Conservation (phyloP, 1,140 invertebrate genomes). For the Bicyclus anynana region DNA sequence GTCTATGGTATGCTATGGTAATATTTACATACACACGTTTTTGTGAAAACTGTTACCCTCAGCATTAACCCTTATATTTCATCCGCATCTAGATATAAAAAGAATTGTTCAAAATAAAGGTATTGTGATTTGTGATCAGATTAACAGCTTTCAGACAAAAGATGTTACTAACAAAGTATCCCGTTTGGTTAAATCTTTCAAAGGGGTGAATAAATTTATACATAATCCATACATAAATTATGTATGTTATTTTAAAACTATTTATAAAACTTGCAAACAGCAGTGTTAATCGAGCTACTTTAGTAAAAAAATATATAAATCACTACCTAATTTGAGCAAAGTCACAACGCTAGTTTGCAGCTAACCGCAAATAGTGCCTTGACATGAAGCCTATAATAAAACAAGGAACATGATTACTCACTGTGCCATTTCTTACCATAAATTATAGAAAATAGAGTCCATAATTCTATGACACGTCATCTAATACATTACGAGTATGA, state of each 20-base stretch:
- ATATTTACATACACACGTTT: no score
- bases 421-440: not conserved
- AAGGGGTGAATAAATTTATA: slow-evolving; percentile 10
- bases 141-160: slow-evolving; percentile 32
- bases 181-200: slow-evolving; percentile 2
- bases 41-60: no score
- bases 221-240: no score
- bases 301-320: no score
- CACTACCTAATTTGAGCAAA: no score
- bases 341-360: not conserved
- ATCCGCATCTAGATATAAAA: not conserved
- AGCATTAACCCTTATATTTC: no score
- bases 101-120: slow-evolving; percentile 6
- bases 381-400: slow-evolving; percentile 1
- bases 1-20: no score
- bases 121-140: slow-evolving; percentile 34
- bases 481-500: not conserved
- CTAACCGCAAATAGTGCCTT: slow-evolving; percentile 8
- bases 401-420: not conserved
- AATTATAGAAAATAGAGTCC: not conserved
- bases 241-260: no score
- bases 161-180: slow-evolving; percentile 12
- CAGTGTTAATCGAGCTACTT: no score
- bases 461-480: not conserved
- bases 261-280: no score